phyloP scores from a whole-genome alignment of 2,797 vertebrate genomes.

The Enteromius trimaculatus region DNA sequence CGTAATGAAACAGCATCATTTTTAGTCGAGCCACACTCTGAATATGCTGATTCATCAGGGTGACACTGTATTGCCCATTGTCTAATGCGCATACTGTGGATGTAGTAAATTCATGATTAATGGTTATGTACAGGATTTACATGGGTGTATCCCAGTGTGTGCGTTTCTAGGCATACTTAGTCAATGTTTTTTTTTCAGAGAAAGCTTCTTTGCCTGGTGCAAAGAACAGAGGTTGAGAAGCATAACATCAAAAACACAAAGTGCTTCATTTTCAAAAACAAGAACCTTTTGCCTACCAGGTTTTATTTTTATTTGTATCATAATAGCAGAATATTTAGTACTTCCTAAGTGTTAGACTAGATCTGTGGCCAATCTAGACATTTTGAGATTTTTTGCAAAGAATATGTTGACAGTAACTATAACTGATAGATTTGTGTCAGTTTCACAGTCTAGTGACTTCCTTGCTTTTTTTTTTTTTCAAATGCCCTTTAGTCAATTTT shows the following conservation, averaged over 20 bases:
- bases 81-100: background rate
- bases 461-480: background rate
- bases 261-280: background rate
- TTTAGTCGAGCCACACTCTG: background rate
- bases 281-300: background rate
- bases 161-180: background rate
- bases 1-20: conserved; percentile 3
- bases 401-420: background rate
- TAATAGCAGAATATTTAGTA: background rate
- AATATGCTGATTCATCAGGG: conserved; percentile 55
- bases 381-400: background rate
- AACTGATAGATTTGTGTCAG: background rate
- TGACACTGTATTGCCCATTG: background rate
- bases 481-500: background rate
- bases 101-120: background rate
- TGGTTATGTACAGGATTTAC: background rate
- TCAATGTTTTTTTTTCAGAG: conserved; percentile 18
- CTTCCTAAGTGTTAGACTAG: background rate
- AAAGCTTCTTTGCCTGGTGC: background rate
- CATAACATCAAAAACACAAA: background rate
- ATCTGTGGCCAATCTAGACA: background rate
- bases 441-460: background rate
- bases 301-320: background rate
- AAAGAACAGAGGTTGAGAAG: background rate
- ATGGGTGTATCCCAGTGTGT: conserved; percentile 27